A percentile compares a stretch with the other conserved stretches of the same genome.
Conservation (phyloP, 2,113 vertebrate species). For the Dipodomys merriami region DNA sequence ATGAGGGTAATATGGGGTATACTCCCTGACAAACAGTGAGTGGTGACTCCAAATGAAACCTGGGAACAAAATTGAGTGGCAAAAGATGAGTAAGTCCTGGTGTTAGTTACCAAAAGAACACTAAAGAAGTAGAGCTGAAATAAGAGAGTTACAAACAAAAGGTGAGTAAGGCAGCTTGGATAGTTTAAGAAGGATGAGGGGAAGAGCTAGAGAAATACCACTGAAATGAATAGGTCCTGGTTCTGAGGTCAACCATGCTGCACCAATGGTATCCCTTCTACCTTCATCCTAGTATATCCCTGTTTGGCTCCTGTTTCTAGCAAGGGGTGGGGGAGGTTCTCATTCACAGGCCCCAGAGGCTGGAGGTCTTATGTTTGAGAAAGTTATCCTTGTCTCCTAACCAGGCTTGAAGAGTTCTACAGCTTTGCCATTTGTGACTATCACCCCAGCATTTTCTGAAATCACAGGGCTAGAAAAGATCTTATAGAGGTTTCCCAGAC, state of each 20-base stretch:
- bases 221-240: not conserved
- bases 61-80: not conserved
- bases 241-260: not conserved
- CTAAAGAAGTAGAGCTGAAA: no score
- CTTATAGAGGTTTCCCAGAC: not conserved
- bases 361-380: not conserved
- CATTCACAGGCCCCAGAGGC: not conserved
- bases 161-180: not conserved
- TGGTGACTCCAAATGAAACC: not conserved
- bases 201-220: not conserved
- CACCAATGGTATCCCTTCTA: not conserved
- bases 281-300: not conserved
- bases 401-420: not conserved
- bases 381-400: not conserved
- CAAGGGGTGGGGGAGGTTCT: not conserved
- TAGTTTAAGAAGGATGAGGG: not conserved
- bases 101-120: not conserved
- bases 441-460: not conserved
- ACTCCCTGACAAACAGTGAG: not conserved
- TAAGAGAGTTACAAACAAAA: not conserved
- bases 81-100: not conserved
- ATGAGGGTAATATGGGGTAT: not conserved
- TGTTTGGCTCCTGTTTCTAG: not conserved
- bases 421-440: not conserved
- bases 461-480: constrained; percentile 26